Conservation (phyloP, 1,140 invertebrate species). For the Coelopa frigida region DNA sequence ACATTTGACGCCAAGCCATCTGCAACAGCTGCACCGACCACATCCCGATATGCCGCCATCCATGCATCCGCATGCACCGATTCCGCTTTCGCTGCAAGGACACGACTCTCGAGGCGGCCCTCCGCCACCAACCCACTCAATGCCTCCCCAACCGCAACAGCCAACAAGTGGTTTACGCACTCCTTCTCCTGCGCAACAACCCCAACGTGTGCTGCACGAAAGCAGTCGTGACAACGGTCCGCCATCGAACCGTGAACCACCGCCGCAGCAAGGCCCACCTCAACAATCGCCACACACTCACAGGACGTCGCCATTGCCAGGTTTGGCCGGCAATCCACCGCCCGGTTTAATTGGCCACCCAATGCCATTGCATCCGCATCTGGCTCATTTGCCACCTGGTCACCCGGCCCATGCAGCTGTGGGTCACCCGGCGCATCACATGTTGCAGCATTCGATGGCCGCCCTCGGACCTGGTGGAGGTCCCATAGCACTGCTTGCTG, state of each 20-base stretch:
- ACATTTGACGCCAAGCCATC: slow-evolving; percentile 27
- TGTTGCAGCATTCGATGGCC: slow-evolving; percentile 36
- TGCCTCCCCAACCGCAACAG: slow-evolving; percentile 44
- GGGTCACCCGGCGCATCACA: slow-evolving; percentile 35
- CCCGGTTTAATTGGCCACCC: slow-evolving; percentile 36
- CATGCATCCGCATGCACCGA: slow-evolving; percentile 36
- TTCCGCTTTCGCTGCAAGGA: slow-evolving; percentile 35
- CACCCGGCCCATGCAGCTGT: slow-evolving; percentile 39
- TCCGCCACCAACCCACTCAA: slow-evolving; percentile 27
- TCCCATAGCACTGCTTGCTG: slow-evolving; percentile 33
- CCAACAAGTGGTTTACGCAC: slow-evolving; percentile 42
- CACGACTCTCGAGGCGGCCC: slow-evolving; percentile 26
- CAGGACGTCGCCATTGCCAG: slow-evolving; percentile 36
- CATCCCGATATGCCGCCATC: slow-evolving; percentile 31
- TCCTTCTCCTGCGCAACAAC: slow-evolving; percentile 36
- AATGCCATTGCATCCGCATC: slow-evolving; percentile 39
- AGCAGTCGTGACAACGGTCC: slow-evolving; percentile 38
- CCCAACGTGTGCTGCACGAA: slow-evolving; percentile 28
- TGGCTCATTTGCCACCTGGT: slow-evolving; percentile 38
- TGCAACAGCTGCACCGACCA: slow-evolving; percentile 32
- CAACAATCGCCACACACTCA: slow-evolving; percentile 37
- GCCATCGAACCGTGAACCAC: slow-evolving; percentile 42
- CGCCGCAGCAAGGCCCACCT: slow-evolving; percentile 25
- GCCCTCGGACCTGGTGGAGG: slow-evolving; percentile 35
- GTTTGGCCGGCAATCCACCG: slow-evolving; percentile 28